Percentiles rank a stretch among this genome's conserved stretches.
Evolutionary conservation across 35 echinoderm and acorn worm genomes (phyloP).

Genomic region (Stichopus chloronotus): DNA sequence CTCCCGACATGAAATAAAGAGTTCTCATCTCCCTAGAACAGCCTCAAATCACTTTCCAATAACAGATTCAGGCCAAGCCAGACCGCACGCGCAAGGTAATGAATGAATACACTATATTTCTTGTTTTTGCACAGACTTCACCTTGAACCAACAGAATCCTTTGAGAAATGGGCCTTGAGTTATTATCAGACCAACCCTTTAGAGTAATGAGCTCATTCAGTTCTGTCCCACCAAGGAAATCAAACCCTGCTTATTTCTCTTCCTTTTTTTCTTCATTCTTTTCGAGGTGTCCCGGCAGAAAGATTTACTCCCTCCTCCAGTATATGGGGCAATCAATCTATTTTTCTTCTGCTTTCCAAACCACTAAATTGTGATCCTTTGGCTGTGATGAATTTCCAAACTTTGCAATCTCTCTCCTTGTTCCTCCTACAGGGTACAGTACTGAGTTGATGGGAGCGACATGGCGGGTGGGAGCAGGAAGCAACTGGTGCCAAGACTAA

Average conservation of each 20-base stretch:
- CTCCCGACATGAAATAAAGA: neutral
- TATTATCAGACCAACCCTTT: neutral
- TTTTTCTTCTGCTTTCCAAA: neutral
- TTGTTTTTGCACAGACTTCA: neutral
- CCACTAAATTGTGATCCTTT: neutral
- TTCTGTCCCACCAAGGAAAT: neutral
- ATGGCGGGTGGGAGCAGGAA: neutral
- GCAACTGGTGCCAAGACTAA: neutral
- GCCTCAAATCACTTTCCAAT: slow-evolving; percentile 15
- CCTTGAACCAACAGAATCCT: neutral
- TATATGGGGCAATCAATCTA: slow-evolving; percentile 7
- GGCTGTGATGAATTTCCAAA: neutral
- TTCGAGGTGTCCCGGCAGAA: neutral
- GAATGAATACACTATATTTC: neutral
- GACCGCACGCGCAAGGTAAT: neutral
- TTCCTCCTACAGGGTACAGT: neutral
- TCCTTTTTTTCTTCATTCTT: neutral
- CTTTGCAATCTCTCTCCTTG: neutral
- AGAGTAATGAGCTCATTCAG: slow-evolving; percentile 15
- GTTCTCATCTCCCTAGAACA: neutral
- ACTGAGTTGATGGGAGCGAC: neutral
- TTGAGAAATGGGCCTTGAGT: neutral
- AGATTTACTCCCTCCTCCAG: neutral
- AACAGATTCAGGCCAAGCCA: slow-evolving; percentile 23
- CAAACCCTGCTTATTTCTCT: neutral